Percentiles rank a stretch among this genome's conserved stretches.
Evolutionary conservation across 2,888 invertebrate species (phyloP).

Genomic region (Chalcosyrphus nemorum): DNA sequence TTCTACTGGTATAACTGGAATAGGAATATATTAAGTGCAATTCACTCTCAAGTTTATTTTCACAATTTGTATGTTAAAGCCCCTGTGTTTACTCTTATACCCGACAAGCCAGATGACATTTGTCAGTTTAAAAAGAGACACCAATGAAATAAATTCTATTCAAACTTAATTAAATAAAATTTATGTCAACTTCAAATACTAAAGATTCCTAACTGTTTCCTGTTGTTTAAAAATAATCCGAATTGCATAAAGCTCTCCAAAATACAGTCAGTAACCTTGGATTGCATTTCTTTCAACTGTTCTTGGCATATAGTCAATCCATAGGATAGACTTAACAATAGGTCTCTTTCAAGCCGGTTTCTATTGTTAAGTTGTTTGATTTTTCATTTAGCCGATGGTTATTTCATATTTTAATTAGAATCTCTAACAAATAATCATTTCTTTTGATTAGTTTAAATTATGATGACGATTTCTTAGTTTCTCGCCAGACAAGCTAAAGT

Average conservation of each 20-base stretch:
- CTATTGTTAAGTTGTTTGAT: neutral
- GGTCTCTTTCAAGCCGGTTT: neutral
- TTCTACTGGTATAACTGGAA: too few relatives aligned
- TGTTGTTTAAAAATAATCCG: neutral
- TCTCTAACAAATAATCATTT: neutral
- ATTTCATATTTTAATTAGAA: slow-evolving; percentile 11
- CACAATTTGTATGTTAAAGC: too few relatives aligned
- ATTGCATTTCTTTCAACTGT: neutral
- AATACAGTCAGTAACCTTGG: neutral
- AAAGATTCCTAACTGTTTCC: neutral
- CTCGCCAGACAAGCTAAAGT: neutral
- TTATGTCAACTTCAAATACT: neutral
- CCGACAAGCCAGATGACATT: neutral
- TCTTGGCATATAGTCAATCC: neutral
- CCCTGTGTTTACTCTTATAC: neutral
- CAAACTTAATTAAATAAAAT: neutral
- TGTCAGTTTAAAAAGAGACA: neutral
- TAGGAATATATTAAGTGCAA: too few relatives aligned
- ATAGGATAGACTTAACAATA: neutral
- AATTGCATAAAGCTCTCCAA: neutral
- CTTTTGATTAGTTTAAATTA: neutral
- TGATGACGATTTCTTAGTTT: neutral
- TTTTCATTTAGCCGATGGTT: neutral
- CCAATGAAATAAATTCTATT: neutral
- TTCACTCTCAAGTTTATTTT: too few relatives aligned